These are phyloP conservation scores for Atrina japonica DNA, from an alignment of 2,888 invertebrate genomes.

Conservation along the genomic window DNA sequence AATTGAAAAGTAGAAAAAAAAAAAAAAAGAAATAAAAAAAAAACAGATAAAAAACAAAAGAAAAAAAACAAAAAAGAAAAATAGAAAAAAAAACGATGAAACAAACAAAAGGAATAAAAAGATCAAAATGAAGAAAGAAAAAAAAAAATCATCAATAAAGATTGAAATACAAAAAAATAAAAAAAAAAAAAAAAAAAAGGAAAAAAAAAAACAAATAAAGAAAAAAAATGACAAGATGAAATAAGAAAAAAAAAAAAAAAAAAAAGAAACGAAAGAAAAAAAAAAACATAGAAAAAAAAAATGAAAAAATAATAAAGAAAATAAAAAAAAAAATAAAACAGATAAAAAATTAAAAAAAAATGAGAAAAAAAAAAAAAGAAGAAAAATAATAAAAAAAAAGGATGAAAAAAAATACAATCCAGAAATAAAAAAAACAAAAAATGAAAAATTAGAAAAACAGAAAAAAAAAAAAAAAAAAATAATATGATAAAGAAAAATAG, in stretches of 20 bases:
- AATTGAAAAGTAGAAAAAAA: slow-evolving; percentile 3
- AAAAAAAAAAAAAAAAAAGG: slow-evolving; percentile 11
- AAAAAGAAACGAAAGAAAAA: too few relatives aligned
- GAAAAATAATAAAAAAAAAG: slow-evolving; percentile 1
- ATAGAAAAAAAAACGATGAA: neutral
- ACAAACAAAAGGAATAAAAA: slow-evolving; percentile 16
- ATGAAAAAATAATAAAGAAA: neutral
- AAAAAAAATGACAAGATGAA: neutral
- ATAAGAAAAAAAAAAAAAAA: too few relatives aligned
- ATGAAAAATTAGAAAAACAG: neutral
- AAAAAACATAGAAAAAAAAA: too few relatives aligned
- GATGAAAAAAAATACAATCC: neutral
- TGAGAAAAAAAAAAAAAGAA: neutral
- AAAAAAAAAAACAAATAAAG: neutral
- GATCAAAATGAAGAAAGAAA: slow-evolving; percentile 9
- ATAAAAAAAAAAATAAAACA: neutral
- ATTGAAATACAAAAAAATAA: slow-evolving; percentile 18
- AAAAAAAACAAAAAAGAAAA: neutral
- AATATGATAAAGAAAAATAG: neutral
- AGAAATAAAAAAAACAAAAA: neutral
- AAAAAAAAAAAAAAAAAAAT: neutral
- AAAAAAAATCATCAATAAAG: slow-evolving; percentile 24
- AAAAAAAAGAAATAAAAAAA: neutral
- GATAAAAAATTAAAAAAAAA: neutral
- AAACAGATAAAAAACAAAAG: neutral